Evolutionary conservation across 2,113 vertebrate species (phyloP).

Genomic region (Ondatra zibethicus): DNA sequence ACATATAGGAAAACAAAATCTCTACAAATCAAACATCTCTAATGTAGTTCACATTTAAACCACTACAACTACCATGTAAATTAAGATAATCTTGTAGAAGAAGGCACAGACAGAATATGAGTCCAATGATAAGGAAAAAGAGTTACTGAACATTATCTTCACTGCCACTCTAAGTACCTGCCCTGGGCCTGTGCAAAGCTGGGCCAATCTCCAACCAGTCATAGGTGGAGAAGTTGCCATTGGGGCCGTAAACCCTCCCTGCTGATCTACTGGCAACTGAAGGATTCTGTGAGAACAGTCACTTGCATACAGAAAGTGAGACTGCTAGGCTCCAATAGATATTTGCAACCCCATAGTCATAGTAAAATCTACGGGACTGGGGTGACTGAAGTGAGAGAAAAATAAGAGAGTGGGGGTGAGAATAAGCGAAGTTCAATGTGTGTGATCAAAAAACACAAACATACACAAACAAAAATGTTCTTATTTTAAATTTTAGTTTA

Average conservation of each 20-base stretch:
- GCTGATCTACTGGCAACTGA: not conserved
- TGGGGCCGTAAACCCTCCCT: not conserved
- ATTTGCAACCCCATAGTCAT: not conserved
- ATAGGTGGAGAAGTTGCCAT: not conserved
- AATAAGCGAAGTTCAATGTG: not conserved
- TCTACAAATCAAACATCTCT: not conserved
- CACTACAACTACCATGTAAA: not conserved
- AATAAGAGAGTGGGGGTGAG: not conserved
- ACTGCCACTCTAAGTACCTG: not conserved
- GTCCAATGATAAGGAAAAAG: not conserved
- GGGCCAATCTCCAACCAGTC: not conserved
- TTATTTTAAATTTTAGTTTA: too few relatives aligned
- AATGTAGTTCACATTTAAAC: not conserved
- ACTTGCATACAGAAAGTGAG: not conserved
- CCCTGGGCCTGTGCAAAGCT: too few relatives aligned
- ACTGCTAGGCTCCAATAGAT: not conserved
- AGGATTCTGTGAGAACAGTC: not conserved
- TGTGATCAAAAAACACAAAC: not conserved
- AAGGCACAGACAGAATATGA: not conserved
- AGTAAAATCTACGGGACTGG: not conserved
- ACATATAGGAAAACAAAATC: not conserved
- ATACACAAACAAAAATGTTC: not conserved
- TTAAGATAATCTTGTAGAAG: not conserved
- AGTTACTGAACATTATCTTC: not conserved
- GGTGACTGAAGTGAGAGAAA: not conserved